Base-by-base conservation (phyloP, 2,797 vertebrate species). In the Pseudochirops cupreus region DNA sequence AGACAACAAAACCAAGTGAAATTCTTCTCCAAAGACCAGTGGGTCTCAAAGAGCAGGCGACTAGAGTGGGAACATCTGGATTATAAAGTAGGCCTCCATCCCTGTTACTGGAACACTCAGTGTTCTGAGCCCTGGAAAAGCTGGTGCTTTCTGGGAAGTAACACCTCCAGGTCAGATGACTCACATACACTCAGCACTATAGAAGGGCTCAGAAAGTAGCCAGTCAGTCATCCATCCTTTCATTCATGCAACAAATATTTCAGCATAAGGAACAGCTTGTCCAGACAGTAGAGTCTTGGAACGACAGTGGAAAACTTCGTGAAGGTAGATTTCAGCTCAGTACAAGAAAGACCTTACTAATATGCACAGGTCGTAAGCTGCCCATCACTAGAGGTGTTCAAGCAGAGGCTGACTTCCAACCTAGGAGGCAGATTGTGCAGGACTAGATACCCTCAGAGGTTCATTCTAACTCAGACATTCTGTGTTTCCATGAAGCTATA, bases 101-200 rank as follows among this genome's bases (percentile, higher is more conserved):
- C 94, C n/a, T 94, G 62, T 94, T 97, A 95, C 91, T 31, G 93
- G 92, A 96, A 95, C 50, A 53, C n/a, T 46, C 53, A n/a, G n/a
- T n/a, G n/a, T n/a, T n/a, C 91, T 95, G 56, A 26, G 95, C 92
- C 94, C 90, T 67, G 10, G 39, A 95, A 87, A 97, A 39, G 10
- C 1, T 89, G 56, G 94, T 13, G 14, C 31, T 94, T 97, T 92
- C 95, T 92, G 95, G 93, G 94, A 96, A 97, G 82, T 2, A 82
- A 95, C n/a, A 94, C 33, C 95, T 95, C 93, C 95, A 94, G 96
- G 26, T 92, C 5, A 97, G 91, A 94, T 59, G 93, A 91, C 56
- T 82, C 91, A 87, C 87, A 93, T 94, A 54, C 7, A 87, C 74
- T 87, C 74, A 50, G 39, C 74, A 50, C 21, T 26, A 93, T 6